Conservation (phyloP, 2,113 vertebrate genomes). For the Cephalopterus ornatus region DNA sequence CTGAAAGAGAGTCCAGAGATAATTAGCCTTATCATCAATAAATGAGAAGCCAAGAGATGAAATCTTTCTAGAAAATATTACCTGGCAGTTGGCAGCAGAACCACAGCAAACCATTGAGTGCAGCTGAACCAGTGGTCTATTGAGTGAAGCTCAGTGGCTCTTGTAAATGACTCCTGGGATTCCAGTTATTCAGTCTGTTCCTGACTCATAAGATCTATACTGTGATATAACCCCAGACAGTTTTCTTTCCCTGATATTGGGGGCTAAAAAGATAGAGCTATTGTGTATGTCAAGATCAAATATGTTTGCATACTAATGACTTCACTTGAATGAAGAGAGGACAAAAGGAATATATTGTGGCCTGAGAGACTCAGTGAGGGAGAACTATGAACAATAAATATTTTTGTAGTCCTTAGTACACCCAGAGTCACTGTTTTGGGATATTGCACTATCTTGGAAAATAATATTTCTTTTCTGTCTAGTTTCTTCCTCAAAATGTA, state of each 20-base stretch:
- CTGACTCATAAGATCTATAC: not conserved
- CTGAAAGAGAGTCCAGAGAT: not conserved
- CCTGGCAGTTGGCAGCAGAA: not conserved
- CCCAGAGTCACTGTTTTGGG: not conserved
- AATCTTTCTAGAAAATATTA: not conserved
- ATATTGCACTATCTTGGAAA: not conserved
- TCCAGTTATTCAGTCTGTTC: not conserved
- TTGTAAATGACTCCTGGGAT: not conserved
- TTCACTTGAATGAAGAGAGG: not conserved
- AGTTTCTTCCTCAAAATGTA: not conserved
- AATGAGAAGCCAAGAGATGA: not conserved
- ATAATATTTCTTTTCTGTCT: constrained; percentile 10
- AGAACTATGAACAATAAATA: not conserved
- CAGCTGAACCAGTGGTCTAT: not conserved
- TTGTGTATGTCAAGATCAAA: not conserved
- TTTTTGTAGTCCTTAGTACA: not conserved
- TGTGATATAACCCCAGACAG: not conserved
- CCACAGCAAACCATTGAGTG: not conserved
- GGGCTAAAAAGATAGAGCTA: not conserved
- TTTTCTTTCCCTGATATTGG: not conserved
- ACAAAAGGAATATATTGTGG: not conserved
- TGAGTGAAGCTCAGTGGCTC: not conserved
- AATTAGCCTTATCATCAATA: not conserved
- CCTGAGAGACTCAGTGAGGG: not conserved
- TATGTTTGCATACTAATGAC: not conserved